A percentile compares a stretch with the other conserved stretches of the same genome.
These are phyloP conservation scores for Beaufortia kweichowensis DNA, from an alignment of 2,113 vertebrate species.

Conservation along the genomic window DNA sequence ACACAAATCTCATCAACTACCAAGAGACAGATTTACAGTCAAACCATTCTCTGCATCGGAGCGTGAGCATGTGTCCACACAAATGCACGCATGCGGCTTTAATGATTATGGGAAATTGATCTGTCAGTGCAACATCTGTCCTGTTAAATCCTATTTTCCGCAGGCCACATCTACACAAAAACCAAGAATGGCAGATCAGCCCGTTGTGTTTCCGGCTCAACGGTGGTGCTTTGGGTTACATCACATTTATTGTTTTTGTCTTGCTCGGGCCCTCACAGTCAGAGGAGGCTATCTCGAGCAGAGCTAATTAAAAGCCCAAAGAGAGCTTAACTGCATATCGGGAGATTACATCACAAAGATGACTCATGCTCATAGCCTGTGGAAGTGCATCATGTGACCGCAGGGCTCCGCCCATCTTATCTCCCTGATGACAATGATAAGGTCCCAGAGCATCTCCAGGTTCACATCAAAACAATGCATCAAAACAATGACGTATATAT, in stretches of 20 bases:
- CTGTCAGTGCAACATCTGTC: conserved; percentile 34
- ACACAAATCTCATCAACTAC: conserved; percentile 2
- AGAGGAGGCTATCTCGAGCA: conserved; percentile 32
- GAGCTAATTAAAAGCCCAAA: conserved; percentile 45
- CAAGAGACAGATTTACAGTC: conserved; percentile 1
- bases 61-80: neutral
- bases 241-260: conserved; percentile 33
- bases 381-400: conserved; percentile 60
- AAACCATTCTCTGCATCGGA: neutral
- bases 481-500: conserved; percentile 28
- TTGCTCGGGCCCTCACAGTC: conserved; percentile 12
- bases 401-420: conserved; percentile 50
- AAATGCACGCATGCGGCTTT: neutral
- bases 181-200: neutral
- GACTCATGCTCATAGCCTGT: conserved; percentile 62
- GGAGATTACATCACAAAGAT: conserved; percentile 67
- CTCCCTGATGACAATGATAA: conserved; percentile 31
- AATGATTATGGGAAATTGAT: conserved; percentile 33
- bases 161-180: neutral
- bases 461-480: neutral
- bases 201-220: conserved; percentile 9
- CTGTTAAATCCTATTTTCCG: conserved; percentile 29
- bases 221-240: neutral
- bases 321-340: conserved; percentile 63
- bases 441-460: conserved; percentile 28